A percentile compares a stretch with the other conserved stretches of the same genome.
Evolutionary conservation across 2,888 invertebrate species (phyloP).

Genomic region (Theretra japonica): DNA sequence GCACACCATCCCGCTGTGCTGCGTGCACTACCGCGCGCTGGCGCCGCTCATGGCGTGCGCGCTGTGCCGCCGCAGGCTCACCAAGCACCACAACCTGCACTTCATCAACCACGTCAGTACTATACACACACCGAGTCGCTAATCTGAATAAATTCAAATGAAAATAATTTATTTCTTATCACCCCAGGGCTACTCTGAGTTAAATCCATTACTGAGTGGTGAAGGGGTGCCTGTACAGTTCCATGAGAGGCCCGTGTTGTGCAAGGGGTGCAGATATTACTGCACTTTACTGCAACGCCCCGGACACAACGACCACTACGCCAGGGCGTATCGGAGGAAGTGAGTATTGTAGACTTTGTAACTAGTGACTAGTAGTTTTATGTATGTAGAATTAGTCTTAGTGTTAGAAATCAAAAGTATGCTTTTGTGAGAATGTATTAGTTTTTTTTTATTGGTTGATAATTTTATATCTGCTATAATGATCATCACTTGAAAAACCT

Average conservation of each 20-base stretch:
- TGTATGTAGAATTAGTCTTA: no score
- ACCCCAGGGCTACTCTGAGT: slow-evolving; percentile 78
- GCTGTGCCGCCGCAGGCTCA: slow-evolving; percentile 90
- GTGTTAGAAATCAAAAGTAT: background rate
- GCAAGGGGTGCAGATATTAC: slow-evolving; percentile 92
- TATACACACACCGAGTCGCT: background rate
- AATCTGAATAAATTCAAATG: background rate
- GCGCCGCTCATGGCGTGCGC: slow-evolving; percentile 91
- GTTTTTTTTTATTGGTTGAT: no score
- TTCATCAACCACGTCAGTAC: slow-evolving; percentile 85
- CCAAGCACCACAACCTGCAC: slow-evolving; percentile 91
- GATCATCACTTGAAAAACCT: no score
- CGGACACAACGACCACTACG: slow-evolving; percentile 84
- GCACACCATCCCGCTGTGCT: slow-evolving; percentile 89
- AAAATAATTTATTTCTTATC: slow-evolving; percentile 41
- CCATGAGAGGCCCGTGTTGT: slow-evolving; percentile 89
- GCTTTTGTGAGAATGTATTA: no score
- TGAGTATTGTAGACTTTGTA: slow-evolving; percentile 47
- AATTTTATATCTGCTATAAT: no score
- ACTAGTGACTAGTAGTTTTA: background rate
- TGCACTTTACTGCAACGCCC: slow-evolving; percentile 89
- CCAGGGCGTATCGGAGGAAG: slow-evolving; percentile 69
- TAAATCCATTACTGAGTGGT: slow-evolving; percentile 84
- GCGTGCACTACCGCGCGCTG: slow-evolving; percentile 88
- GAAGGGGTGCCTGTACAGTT: slow-evolving; percentile 89